Conservation (phyloP, 2,888 invertebrate genomes). For the Crioceris asparagi region DNA sequence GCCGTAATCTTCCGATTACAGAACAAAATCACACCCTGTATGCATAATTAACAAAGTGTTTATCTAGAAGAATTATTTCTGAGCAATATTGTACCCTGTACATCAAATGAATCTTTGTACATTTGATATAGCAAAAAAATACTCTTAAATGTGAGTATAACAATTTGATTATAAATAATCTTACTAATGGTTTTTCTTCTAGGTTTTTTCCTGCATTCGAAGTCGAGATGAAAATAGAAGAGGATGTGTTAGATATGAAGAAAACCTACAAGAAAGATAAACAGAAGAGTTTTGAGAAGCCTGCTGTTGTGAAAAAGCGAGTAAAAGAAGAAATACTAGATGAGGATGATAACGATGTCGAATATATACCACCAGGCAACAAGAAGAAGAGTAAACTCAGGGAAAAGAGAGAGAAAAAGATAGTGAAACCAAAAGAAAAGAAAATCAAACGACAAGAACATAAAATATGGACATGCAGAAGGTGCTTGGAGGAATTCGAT, state of each 20-base stretch:
- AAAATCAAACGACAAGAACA: conserved; percentile 20
- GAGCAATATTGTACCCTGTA: too few relatives aligned
- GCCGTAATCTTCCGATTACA: too few relatives aligned
- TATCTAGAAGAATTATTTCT: too few relatives aligned
- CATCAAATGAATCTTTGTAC: too few relatives aligned
- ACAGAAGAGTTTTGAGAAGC: conserved; percentile 7
- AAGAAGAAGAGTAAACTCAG: conserved; percentile 13
- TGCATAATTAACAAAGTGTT: too few relatives aligned
- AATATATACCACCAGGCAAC: conserved; percentile 15
- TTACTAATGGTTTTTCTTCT: conserved; percentile 15
- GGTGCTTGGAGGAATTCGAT: conserved; percentile 26
- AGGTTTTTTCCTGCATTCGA: conserved; percentile 21
- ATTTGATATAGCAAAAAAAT: too few relatives aligned
- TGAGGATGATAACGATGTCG: conserved; percentile 16
- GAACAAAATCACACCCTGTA: too few relatives aligned
- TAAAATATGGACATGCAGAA: conserved; percentile 27
- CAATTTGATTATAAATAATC: background rate
- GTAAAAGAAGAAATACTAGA: conserved; percentile 13
- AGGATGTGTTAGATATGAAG: conserved; percentile 10
- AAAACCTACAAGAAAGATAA: conserved; percentile 6
- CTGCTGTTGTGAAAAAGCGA: conserved; percentile 8
- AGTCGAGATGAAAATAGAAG: conserved; percentile 20
- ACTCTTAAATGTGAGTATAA: conserved; percentile 7
- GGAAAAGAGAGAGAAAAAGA: conserved; percentile 11
- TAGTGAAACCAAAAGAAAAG: conserved; percentile 7